Evolutionary conservation across 1,140 invertebrate genomes (phyloP).

Genomic region (Hyles euphorbiae): DNA sequence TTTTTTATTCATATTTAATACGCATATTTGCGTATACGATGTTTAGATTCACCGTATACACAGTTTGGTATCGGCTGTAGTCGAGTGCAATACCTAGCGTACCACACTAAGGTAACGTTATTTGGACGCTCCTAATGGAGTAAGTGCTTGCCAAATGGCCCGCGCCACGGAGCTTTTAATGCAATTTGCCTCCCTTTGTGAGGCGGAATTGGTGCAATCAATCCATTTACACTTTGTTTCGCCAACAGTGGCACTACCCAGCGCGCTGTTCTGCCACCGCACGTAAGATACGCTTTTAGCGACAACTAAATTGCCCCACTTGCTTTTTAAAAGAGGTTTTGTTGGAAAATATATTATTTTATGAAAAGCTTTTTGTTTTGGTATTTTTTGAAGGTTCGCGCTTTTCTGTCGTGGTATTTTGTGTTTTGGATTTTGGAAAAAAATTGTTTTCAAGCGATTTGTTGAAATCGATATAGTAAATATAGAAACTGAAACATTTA

Average conservation of each 20-base stretch:
- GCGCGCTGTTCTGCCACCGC: constrained; percentile 21
- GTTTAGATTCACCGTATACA: no score
- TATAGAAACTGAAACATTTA: no score
- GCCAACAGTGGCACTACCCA: constrained; percentile 57
- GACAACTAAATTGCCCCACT: constrained; percentile 51
- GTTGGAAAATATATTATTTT: background rate
- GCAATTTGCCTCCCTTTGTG: constrained; percentile 69
- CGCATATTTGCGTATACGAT: no score
- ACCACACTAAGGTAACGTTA: constrained; percentile 61
- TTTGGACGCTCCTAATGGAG: constrained; percentile 67
- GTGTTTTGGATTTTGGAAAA: no score
- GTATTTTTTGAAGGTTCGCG: no score
- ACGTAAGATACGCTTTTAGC: constrained; percentile 49
- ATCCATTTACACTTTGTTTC: constrained; percentile 75
- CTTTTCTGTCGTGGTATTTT: no score
- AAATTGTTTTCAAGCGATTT: no score
- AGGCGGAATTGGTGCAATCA: constrained; percentile 68
- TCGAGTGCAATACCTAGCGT: no score
- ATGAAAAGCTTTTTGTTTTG: background rate
- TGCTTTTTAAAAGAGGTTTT: constrained; percentile 12
- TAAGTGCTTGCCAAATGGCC: constrained; percentile 71
- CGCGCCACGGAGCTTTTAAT: constrained; percentile 71
- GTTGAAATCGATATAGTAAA: no score
- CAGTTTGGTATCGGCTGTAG: no score
- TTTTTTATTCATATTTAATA: no score